These are phyloP conservation scores for Hypothenemus hampei DNA, from an alignment of 1,140 invertebrate genomes.

Conservation along the genomic window DNA sequence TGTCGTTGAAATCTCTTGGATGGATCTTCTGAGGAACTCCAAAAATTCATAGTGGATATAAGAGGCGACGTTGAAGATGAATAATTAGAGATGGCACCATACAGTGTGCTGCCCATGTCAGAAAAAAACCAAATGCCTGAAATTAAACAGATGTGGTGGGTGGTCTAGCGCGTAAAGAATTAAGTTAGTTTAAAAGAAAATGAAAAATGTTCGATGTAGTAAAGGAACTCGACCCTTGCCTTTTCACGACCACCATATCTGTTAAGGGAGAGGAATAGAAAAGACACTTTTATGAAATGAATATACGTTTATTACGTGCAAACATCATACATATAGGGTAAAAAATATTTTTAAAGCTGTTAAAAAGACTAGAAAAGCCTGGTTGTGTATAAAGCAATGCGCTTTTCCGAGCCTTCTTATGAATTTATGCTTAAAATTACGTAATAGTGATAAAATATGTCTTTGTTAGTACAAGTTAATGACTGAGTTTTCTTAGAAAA, in stretches of 20 bases:
- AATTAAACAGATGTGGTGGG: conserved; percentile 23
- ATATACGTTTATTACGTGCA: neutral
- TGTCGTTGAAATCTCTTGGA: neutral
- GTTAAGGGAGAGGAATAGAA: conserved; percentile 1
- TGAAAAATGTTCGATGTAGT: no score
- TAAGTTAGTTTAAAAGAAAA: no score
- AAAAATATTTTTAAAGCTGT: neutral
- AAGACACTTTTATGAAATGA: conserved; percentile 6
- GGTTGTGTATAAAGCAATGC: conserved; percentile 1
- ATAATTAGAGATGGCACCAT: conserved; percentile 22
- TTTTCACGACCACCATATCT: conserved; percentile 15
- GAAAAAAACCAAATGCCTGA: conserved; percentile 32
- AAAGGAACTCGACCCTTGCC: conserved; percentile 22
- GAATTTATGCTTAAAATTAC: no score
- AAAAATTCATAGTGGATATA: neutral
- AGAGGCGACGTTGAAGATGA: neutral
- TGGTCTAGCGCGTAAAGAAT: no score
- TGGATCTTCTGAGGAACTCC: neutral
- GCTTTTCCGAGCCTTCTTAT: no score
- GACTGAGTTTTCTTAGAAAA: neutral
- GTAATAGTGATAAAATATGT: no score
- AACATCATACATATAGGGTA: conserved; percentile 6
- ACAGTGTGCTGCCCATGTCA: conserved; percentile 22
- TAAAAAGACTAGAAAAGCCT: neutral
- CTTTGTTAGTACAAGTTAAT: no score